Evolutionary conservation across 2,797 vertebrate species (phyloP), one percentile per base, ranked within the genome.

Genomic region (Crossoptilon crossoptilon): DNA sequence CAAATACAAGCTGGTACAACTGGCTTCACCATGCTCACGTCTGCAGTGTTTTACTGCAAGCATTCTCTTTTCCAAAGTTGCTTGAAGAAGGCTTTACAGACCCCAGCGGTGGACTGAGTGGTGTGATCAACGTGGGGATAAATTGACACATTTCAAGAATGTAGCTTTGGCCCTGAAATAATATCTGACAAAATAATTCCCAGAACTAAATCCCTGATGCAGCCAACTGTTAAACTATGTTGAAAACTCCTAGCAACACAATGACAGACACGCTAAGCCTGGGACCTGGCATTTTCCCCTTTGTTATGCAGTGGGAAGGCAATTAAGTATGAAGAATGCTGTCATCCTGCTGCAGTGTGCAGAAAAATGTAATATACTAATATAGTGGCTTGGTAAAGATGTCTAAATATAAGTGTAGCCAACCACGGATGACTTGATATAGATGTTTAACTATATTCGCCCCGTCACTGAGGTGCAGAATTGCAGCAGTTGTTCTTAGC

Each of bases 161-260:
- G 13, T 48, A 43, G 24, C 53, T 79, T 63, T 74, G 37, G 11
- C 56, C 87, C 29, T 86, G 51, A 53, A 58, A 37, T 49, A n/a
- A 31, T 71, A 31, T 49, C 35, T 27, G 31, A 83, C 39, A 75
- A 90, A 84, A 87, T 72, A 70, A 74, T 76, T 81, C 56, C 67
- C 51, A 66, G 82, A 89, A 83, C 14, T 41, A 85, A 94, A 94
- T 81, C 71, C n/a, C 39, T 43, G 35, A 51, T 67, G 48, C 73
- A 91, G 2, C 56, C 49, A 72, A 73, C 27, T 55, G 73, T 60
- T 93, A 39, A 91, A 71, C 29, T 19, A 21, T 5, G 21, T 55
- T 66, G 41, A 39, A 88, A 39, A 44, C 33, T 70, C 81, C 43
- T 43, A 60, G 49, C 48, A 68, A n/a, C 2, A 1, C 56, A 72